A percentile compares a stretch with the other conserved stretches of the same genome.
Conservation (phyloP, 2,797 vertebrate species). For the Oreochromis grahami region DNA sequence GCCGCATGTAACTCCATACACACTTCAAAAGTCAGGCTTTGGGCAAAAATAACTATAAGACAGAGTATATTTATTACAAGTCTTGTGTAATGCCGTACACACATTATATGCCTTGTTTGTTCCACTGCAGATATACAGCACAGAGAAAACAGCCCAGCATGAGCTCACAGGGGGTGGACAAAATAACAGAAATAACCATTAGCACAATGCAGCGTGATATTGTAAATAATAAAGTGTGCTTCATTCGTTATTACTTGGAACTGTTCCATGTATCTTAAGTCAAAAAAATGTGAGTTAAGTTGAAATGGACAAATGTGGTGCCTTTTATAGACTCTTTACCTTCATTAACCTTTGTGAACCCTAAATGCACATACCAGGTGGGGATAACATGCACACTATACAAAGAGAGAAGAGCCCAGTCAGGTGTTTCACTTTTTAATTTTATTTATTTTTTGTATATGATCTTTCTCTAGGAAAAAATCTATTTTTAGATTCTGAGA, state of each 20-base stretch:
- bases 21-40: conserved; percentile 31
- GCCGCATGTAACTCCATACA: conserved; percentile 33
- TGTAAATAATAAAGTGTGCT: neutral
- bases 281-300: neutral
- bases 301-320: neutral
- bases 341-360: neutral
- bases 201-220: neutral
- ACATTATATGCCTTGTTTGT: conserved; percentile 6
- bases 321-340: neutral
- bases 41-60: conserved; percentile 33
- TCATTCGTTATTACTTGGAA: neutral
- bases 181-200: neutral
- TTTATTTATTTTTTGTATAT: neutral
- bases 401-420: neutral
- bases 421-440: neutral
- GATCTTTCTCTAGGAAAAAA: neutral
- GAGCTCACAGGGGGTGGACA: neutral
- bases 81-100: conserved; percentile 2
- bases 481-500: neutral
- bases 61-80: conserved; percentile 30
- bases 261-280: neutral
- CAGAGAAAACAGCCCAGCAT: neutral
- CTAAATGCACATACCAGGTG: neutral
- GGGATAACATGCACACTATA: neutral
- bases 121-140: neutral